A percentile compares a stretch with the other conserved stretches of the same genome.
These are phyloP conservation scores for Pachydiplax longipennis DNA, from an alignment of 2,888 invertebrate species.

Conservation along the genomic window DNA sequence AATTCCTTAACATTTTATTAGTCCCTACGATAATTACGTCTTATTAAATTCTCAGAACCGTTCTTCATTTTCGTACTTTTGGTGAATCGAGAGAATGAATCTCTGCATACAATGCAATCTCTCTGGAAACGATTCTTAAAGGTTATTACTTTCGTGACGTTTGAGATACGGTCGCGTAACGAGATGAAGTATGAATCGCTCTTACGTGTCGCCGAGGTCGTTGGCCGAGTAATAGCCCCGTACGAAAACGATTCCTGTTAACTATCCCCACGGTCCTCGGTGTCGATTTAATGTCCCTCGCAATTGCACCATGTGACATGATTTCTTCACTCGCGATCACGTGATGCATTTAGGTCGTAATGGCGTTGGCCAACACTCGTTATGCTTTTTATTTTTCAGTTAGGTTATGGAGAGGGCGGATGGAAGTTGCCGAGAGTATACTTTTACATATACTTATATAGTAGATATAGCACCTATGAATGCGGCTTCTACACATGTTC, in stretches of 20 bases:
- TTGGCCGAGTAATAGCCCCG: background rate
- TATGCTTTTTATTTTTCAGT: background rate
- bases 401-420: too few relatives aligned
- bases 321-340: background rate
- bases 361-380: background rate
- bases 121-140: too few relatives aligned
- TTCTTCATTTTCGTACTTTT: too few relatives aligned
- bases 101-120: too few relatives aligned
- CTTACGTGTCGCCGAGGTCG: conserved; percentile 1
- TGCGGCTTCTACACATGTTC: too few relatives aligned
- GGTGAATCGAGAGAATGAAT: too few relatives aligned
- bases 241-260: background rate
- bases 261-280: background rate
- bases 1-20: too few relatives aligned
- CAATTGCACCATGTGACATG: background rate
- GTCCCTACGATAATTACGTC: too few relatives aligned
- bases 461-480: too few relatives aligned
- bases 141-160: background rate
- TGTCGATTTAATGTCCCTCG: conserved; percentile 23
- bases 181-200: background rate
- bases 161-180: background rate
- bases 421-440: too few relatives aligned
- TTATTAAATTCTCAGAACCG: too few relatives aligned
- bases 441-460: too few relatives aligned
- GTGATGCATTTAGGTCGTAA: background rate